Percentiles rank a stretch among this genome's conserved stretches.
Conservation (phyloP, 2,113 vertebrate species). For the Oxyruncus cristatus region DNA sequence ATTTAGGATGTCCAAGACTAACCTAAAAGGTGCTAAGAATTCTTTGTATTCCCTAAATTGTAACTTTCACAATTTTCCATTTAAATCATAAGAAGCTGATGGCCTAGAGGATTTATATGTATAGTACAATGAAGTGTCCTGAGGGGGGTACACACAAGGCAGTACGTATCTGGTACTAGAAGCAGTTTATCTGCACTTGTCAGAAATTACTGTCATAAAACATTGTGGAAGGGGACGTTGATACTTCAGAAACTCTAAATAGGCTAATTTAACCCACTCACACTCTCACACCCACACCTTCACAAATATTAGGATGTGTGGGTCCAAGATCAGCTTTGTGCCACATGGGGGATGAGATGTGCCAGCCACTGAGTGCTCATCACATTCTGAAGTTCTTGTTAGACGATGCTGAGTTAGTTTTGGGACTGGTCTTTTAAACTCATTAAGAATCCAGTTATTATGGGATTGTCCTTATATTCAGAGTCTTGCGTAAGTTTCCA, state of each 20-base stretch:
- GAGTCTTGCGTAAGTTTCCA: not conserved
- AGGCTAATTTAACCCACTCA: not conserved
- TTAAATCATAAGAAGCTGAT: not conserved
- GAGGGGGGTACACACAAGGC: no score
- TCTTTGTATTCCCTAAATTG: not conserved
- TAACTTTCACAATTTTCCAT: not conserved
- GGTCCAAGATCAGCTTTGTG: not conserved
- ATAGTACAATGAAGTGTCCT: not conserved
- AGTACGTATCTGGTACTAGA: not conserved
- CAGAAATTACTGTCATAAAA: not conserved
- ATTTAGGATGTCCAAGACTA: not conserved
- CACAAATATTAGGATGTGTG: not conserved
- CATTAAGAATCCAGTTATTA: not conserved
- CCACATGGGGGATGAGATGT: accelerated
- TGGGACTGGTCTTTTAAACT: not conserved
- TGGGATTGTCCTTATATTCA: not conserved
- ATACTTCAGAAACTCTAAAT: not conserved
- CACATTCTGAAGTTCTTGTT: not conserved
- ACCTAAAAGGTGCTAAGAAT: not conserved
- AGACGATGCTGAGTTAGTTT: not conserved
- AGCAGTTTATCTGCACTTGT: not conserved
- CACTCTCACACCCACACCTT: not conserved
- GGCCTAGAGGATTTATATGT: not conserved
- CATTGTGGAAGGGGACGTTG: not conserved
- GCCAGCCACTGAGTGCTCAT: not conserved